Evolutionary conservation across 1,140 invertebrate genomes (phyloP), one percentile per base, ranked within the genome.

Genomic region (Acyrthosiphon pisum): DNA sequence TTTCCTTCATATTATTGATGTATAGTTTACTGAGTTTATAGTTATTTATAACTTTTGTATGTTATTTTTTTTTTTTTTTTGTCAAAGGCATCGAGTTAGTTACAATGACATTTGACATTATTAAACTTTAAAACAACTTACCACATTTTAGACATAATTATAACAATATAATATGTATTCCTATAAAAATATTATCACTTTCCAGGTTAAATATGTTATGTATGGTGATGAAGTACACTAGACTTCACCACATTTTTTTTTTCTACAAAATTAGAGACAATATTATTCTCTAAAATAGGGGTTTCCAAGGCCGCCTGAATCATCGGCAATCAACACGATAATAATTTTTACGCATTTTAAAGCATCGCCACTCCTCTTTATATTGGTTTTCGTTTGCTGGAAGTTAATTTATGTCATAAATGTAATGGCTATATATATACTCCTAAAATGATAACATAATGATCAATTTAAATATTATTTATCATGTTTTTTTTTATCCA

Each of bases 361-460:
- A 86, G 41, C 76, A 83, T 93, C 35, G 56, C 81, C 89, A 44
- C 48, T 93, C n/a, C 41, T 92, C 44, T 92, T 92, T 93, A 93
- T 30, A 92, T 84, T 93, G 91, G 41, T 37, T 93, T 93, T 93
- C 91, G 44, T 84, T 90, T 84, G 48, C 91, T 93, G 91, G 50
- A 93, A 86, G 53, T 93, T 93, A 93, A 86, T 93, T 86, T 93
- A 92, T 50, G 35, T 92, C 60, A 81, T 83, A 50, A 37, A 86
- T 86, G 6, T 86, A 26, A 93, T 84, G 35, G 30, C 37, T 92
- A 84, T 91, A 90, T 84, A 84, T 84, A 84, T 23, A 86, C 23
- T 68, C 91, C 91, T 93, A 93, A 93, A 93, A 93, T n/a, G 81
- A 93, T 86, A 93, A 93, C 46, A 93, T 81, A 93, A 93, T 93